Evolutionary conservation across 1,140 invertebrate genomes (phyloP).

Genomic region (Papilio polyxenes): DNA sequence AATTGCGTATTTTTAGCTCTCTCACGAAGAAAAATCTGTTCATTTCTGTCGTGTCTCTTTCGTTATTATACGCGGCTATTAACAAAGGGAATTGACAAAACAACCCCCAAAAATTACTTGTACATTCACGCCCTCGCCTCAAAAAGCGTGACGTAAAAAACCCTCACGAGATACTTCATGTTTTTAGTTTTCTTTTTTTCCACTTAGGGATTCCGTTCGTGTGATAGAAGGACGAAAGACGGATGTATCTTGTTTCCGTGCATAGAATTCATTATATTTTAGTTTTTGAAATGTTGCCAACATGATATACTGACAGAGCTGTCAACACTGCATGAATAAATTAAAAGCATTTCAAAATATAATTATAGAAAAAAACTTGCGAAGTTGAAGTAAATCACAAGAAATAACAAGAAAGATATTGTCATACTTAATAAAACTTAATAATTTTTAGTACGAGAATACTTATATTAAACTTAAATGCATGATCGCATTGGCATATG

Average conservation of each 20-base stretch:
- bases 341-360: constrained; percentile 14
- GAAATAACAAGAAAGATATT: too few relatives aligned
- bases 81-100: constrained; percentile 53
- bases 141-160: constrained; percentile 58
- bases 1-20: background rate
- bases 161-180: constrained; percentile 56
- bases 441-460: too few relatives aligned
- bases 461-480: background rate
- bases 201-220: constrained; percentile 59
- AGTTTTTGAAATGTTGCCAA: constrained; percentile 47
- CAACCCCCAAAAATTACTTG: constrained; percentile 46
- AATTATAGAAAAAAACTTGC: background rate
- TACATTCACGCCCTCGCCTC: constrained; percentile 45
- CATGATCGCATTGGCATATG: background rate
- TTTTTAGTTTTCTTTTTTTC: constrained; percentile 59
- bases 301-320: constrained; percentile 39
- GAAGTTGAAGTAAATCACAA: background rate
- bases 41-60: constrained; percentile 50
- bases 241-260: constrained; percentile 72
- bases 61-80: constrained; percentile 47
- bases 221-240: constrained; percentile 47
- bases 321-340: constrained; percentile 39
- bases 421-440: too few relatives aligned
- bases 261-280: constrained; percentile 58
- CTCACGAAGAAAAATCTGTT: constrained; percentile 45